These are phyloP conservation scores for Theretra japonica DNA, from an alignment of 2,888 invertebrate species.

Conservation along the genomic window DNA sequence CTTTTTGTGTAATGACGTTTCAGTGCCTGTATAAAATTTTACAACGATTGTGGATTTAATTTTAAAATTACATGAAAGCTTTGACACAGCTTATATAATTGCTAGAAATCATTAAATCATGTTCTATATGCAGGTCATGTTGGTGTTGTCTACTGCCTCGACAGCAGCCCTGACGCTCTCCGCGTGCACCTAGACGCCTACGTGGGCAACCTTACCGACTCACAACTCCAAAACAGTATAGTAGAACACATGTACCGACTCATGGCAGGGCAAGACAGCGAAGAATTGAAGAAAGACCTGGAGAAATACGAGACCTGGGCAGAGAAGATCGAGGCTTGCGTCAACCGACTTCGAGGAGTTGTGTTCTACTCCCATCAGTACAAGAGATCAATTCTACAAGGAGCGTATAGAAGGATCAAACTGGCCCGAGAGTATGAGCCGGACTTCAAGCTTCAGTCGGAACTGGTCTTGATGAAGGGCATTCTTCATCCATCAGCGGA, in stretches of 20 bases:
- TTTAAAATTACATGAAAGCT: too few species aligned
- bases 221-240: slow-evolving; percentile 49
- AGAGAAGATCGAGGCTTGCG: slow-evolving; percentile 48
- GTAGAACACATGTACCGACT: slow-evolving; percentile 52
- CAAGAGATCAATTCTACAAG: slow-evolving; percentile 48
- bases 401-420: slow-evolving; percentile 49
- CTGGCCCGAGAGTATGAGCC: slow-evolving; percentile 55
- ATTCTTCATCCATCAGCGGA: slow-evolving; percentile 43
- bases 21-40: too few species aligned
- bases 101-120: not conserved
- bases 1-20: too few species aligned
- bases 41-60: too few species aligned
- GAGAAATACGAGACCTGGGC: slow-evolving; percentile 45
- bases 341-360: slow-evolving; percentile 42
- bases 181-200: slow-evolving; percentile 52
- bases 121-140: slow-evolving; percentile 48
- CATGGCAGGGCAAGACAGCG: slow-evolving; percentile 45
- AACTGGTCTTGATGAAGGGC: slow-evolving; percentile 59
- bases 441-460: slow-evolving; percentile 52
- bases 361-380: slow-evolving; percentile 51
- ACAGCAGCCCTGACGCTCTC: slow-evolving; percentile 57
- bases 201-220: slow-evolving; percentile 48
- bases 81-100: too few species aligned
- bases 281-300: slow-evolving; percentile 45
- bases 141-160: slow-evolving; percentile 56